A percentile compares a stretch with the other conserved stretches of the same genome.
phyloP scores from a whole-genome alignment of 2,113 vertebrate genomes.

The Sclerurus mexicanus region DNA sequence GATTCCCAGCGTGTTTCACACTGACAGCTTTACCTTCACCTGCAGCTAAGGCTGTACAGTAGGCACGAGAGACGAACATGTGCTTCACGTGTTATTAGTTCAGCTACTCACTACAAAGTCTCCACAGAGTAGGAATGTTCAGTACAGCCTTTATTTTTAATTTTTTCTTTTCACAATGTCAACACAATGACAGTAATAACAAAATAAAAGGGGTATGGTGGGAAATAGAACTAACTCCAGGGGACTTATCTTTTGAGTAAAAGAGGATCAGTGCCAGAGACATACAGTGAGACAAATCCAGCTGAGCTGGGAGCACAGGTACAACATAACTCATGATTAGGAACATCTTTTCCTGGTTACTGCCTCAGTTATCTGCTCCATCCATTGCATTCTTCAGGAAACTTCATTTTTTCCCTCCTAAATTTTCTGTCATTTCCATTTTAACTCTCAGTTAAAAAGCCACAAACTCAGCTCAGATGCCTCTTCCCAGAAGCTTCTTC shows the following conservation, averaged over 20 bases:
- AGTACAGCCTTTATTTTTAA: background rate
- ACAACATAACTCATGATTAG: background rate
- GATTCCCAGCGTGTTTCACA: background rate
- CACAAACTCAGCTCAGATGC: background rate
- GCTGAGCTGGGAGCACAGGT: background rate
- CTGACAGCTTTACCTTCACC: background rate
- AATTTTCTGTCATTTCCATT: background rate
- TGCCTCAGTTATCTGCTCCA: background rate
- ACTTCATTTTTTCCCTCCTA: background rate
- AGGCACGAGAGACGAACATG: rapidly evolving
- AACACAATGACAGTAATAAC: background rate
- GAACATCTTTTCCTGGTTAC: background rate
- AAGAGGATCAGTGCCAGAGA: background rate
- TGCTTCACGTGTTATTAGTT: background rate
- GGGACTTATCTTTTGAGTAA: background rate
- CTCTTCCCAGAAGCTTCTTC: background rate
- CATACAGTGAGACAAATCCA: background rate
- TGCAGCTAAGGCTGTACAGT: background rate
- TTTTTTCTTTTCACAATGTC: background rate
- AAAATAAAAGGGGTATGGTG: background rate
- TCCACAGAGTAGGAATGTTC: background rate
- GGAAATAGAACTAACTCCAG: background rate
- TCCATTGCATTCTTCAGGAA: background rate
- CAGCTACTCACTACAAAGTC: background rate
- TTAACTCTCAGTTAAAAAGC: background rate